Base-by-base conservation (phyloP, 2,888 invertebrate genomes). In the Heliconius sara region DNA sequence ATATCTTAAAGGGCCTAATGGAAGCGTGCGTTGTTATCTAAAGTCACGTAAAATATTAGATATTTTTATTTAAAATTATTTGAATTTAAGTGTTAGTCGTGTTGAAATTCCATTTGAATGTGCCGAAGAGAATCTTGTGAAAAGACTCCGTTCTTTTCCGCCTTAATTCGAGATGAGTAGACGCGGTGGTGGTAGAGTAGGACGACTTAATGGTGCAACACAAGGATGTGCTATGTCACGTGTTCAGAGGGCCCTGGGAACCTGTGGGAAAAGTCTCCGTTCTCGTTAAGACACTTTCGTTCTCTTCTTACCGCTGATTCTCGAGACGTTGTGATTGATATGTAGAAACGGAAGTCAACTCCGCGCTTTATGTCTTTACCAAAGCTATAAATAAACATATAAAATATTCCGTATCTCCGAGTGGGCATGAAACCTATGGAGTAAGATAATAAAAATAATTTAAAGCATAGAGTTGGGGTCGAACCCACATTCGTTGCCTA, bases 31-130 rank as follows among this genome's bases (percentile, higher is more conserved):
- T 82, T 80, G 81, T 78, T 79, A 81, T 76, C 82, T 87, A 87
- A 87, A 91, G 94, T 94, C 94, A 94, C 94, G 94, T 94, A 94
- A 90, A 93, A 92, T 93, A 94, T 94, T 92, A 92, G 89, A 88
- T 81, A 81, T 82, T 83, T 82, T 85, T 89, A 79, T 81, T 77
- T 68, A 79, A 74, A 76, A 81, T 81, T 81, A 73, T 57, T 72
- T 65, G 78, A 78, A 63, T 77, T 79, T 68, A 63, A 72, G 2
- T 73, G 30, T 52, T 7, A 13, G 16, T n/a, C n/a, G 39, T 25
- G n/a, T 43, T 43, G 25, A 68, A 25, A 43, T 68, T 39, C 13
- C n/a, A 5, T 12, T 9, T 68, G 10, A 34, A 68, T 63, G 6
- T 7, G 25, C 25, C 5, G 63, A 4, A 63, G 63, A 63, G 6